Percentiles rank a stretch among this genome's conserved stretches.
These are phyloP conservation scores for Poeciliopsis paucimaculata DNA, from an alignment of 2,797 vertebrate species.

Conservation along the genomic window DNA sequence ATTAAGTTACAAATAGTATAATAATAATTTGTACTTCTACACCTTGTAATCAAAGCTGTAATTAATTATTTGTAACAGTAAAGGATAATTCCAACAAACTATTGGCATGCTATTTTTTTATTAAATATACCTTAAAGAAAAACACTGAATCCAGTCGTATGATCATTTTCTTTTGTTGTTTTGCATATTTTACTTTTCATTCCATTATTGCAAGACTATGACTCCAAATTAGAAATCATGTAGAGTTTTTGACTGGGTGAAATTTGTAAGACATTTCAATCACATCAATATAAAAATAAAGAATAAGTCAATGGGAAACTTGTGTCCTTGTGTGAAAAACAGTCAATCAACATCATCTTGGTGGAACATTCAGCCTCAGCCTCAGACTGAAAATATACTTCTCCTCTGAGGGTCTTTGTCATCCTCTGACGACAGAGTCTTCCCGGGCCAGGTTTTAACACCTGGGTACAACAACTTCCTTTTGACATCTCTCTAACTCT, in stretches of 20 bases:
- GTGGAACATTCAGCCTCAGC: constrained; percentile 21
- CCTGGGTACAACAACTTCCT: constrained; percentile 49
- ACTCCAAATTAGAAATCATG: background rate
- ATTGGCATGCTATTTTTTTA: background rate
- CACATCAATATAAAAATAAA: constrained; percentile 1
- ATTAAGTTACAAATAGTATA: background rate
- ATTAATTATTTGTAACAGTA: background rate
- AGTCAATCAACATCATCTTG: constrained; percentile 22
- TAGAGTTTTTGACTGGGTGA: background rate
- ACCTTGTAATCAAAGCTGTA: background rate
- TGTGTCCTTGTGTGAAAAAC: constrained; percentile 28
- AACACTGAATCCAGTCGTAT: background rate
- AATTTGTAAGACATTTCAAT: constrained; percentile 10
- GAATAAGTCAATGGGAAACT: constrained; percentile 10
- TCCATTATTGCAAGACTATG: background rate
- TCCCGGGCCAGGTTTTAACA: constrained; percentile 68
- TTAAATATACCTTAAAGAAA: background rate
- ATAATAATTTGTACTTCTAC: background rate
- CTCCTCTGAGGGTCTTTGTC: constrained; percentile 60
- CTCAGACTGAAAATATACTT: constrained; percentile 41
- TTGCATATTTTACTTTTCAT: background rate
- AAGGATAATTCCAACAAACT: background rate
- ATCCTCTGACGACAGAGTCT: constrained; percentile 51
- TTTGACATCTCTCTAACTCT: constrained; percentile 44
- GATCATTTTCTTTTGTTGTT: background rate